phyloP scores from a whole-genome alignment of 2,797 vertebrate species.

The Lagothrix lagotricha region DNA sequence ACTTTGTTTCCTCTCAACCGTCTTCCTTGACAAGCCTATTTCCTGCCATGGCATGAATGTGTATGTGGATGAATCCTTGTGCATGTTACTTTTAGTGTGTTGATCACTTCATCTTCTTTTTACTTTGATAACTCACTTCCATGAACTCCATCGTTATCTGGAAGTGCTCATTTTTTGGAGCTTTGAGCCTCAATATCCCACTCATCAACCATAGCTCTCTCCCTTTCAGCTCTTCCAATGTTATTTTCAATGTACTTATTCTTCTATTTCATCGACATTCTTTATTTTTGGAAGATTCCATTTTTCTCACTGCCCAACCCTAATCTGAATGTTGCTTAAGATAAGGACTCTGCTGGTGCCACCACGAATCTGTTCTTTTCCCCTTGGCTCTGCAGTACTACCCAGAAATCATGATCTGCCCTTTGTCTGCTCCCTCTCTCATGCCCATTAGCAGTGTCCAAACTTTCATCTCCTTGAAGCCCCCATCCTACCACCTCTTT shows the following conservation, averaged over 20 bases:
- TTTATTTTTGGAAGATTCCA: background rate
- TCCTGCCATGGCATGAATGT: too few species aligned
- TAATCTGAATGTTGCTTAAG: background rate
- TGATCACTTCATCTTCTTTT: background rate
- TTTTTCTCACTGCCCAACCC: background rate
- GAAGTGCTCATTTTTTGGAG: background rate
- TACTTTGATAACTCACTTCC: background rate
- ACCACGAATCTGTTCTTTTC: background rate
- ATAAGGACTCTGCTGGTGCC: background rate
- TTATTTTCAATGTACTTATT: background rate
- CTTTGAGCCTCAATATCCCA: background rate
- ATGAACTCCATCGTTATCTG: background rate
- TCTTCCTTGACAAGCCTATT: background rate
- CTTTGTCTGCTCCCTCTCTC: background rate
- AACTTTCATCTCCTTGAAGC: background rate
- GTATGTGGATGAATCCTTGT: background rate
- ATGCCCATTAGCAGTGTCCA: background rate
- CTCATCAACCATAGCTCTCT: background rate
- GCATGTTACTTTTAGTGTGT: background rate
- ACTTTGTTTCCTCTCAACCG: background rate
- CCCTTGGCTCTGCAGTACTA: background rate
- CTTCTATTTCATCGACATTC: background rate
- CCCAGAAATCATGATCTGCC: background rate
- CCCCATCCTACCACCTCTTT: background rate
- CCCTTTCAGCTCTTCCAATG: background rate